These are phyloP conservation scores for Riparia riparia DNA, from an alignment of 2,113 vertebrate genomes.

Conservation along the genomic window DNA sequence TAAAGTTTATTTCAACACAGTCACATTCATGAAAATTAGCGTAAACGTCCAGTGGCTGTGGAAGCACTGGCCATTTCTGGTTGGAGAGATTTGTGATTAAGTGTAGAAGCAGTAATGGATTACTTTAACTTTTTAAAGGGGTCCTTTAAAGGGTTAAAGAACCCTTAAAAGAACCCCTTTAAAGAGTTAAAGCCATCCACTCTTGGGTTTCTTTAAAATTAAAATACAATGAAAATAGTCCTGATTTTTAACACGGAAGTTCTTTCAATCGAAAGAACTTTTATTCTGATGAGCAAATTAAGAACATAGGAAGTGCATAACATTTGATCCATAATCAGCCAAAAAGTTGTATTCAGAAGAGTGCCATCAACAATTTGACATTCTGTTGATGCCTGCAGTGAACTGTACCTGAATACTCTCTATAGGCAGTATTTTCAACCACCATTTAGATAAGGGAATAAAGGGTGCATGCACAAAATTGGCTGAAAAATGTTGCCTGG, in stretches of 20 bases:
- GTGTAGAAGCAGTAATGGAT: not conserved
- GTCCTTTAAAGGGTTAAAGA: too few species aligned
- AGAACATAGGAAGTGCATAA: not conserved
- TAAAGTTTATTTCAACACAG: not conserved
- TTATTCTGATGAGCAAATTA: not conserved
- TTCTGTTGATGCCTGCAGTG: not conserved
- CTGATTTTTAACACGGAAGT: not conserved
- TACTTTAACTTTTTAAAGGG: not conserved
- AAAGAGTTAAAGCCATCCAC: too few species aligned
- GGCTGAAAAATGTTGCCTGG: not conserved
- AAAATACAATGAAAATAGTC: not conserved
- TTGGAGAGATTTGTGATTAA: not conserved
- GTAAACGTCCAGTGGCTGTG: not conserved
- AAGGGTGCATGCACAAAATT: not conserved
- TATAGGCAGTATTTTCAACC: not conserved
- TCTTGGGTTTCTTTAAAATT: not conserved
- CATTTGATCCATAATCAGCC: not conserved
- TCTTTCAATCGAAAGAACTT: not conserved
- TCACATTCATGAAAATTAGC: not conserved
- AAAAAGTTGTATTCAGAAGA: not conserved
- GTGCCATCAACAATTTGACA: not conserved
- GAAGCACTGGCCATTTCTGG: rapidly evolving
- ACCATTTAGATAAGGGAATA: not conserved
- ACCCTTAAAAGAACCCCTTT: too few species aligned
- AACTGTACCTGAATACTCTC: not conserved